Conservation (phyloP, 2,888 invertebrate species). For the Hypercompe scribonia region DNA sequence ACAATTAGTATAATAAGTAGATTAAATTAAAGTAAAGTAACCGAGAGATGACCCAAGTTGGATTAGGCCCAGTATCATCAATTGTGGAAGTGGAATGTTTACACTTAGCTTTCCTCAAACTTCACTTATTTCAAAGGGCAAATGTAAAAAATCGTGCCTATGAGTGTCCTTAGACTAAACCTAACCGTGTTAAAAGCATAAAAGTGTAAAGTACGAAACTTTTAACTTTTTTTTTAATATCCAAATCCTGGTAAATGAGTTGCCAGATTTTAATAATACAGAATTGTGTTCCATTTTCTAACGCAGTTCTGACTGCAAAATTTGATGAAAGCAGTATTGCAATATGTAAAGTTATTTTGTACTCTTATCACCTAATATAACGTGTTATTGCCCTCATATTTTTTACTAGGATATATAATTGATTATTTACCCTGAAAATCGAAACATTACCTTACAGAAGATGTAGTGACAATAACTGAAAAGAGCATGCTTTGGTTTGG, state of each 20-base stretch:
- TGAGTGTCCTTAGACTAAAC: background rate
- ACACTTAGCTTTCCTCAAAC: background rate
- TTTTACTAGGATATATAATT: no score
- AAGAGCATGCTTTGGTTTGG: no score
- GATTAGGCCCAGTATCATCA: background rate
- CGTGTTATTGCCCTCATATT: no score
- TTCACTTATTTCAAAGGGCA: background rate
- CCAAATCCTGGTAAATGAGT: background rate
- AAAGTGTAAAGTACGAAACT: no score
- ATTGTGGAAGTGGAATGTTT: background rate
- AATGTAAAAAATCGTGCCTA: background rate
- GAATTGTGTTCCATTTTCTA: background rate
- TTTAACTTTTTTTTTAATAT: background rate
- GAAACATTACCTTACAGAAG: no score
- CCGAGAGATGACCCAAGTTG: background rate
- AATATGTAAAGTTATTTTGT: no score
- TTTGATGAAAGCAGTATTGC: no score
- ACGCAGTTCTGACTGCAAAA: no score
- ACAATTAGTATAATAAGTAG: no score
- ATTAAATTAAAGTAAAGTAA: background rate
- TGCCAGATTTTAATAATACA: background rate
- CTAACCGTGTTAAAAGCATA: background rate
- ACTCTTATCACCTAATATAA: no score
- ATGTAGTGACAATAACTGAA: no score
- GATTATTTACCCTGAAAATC: no score